Evolutionary conservation across 2,797 vertebrate genomes (phyloP).

Genomic region (Sebastes aleutianus): DNA sequence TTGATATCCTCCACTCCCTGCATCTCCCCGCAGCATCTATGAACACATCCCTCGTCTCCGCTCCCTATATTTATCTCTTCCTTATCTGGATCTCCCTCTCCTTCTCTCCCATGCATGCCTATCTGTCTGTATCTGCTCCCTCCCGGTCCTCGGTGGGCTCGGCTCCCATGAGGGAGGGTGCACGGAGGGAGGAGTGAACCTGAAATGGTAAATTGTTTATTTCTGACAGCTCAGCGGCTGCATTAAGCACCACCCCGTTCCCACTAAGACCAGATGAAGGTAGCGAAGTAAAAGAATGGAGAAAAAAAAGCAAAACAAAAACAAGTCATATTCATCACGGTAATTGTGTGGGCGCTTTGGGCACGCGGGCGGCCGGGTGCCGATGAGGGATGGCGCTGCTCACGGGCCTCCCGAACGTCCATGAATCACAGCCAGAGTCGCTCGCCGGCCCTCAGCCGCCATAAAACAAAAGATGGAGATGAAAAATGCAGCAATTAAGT

Average conservation of each 20-base stretch:
- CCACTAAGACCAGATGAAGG: conserved; percentile 51
- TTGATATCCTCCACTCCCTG: conserved; percentile 60
- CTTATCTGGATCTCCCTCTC: conserved; percentile 67
- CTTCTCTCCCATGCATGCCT: conserved; percentile 59
- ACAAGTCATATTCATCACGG: conserved; percentile 99
- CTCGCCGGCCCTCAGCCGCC: conserved; percentile 92
- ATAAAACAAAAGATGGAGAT: conserved; percentile 99
- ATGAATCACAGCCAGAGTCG: conserved; percentile 98
- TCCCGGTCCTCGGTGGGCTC: conserved; percentile 54
- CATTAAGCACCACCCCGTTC: conserved; percentile 84
- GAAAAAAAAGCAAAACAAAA: conserved; percentile 85
- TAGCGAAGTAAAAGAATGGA: conserved; percentile 45
- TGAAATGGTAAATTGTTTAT: conserved; percentile 72
- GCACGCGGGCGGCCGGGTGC: conserved; percentile 86
- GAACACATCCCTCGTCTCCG: conserved; percentile 66
- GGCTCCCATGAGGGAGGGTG: conserved; percentile 43
- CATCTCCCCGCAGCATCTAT: conserved; percentile 66
- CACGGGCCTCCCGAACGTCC: conserved; percentile 91
- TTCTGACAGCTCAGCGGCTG: conserved; percentile 76
- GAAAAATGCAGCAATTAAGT: conserved; percentile 99
- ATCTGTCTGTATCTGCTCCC: conserved; percentile 66
- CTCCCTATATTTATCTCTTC: conserved; percentile 72
- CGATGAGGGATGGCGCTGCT: conserved; percentile 99
- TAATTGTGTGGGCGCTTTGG: conserved; percentile 98
- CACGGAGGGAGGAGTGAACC: conserved; percentile 49